Evolutionary conservation across 1,140 invertebrate genomes (phyloP).

Genomic region (Battus philenor): DNA sequence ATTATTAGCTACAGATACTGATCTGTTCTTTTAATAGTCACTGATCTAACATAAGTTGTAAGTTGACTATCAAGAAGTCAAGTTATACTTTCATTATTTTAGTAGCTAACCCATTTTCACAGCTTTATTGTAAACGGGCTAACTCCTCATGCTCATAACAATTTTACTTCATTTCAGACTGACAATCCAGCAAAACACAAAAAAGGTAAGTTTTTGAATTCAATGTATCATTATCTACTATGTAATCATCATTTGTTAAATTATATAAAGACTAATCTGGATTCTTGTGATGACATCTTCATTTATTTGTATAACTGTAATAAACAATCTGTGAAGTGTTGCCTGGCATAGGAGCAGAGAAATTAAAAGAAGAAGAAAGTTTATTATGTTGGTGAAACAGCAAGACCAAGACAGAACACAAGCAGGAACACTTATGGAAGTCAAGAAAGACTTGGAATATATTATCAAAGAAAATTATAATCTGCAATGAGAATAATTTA

Average conservation of each 20-base stretch:
- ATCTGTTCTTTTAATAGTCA: conserved; percentile 17
- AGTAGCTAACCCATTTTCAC: conserved; percentile 1
- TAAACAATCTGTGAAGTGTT: conserved; percentile 13
- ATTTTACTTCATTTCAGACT: conserved; percentile 56
- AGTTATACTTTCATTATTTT: conserved; percentile 12
- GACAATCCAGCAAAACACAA: conserved; percentile 56
- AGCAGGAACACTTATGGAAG: conserved; percentile 6
- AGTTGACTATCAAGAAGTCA: conserved; percentile 11
- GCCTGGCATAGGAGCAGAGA: conserved; percentile 11
- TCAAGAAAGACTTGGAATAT: conserved; percentile 3
- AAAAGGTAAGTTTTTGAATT: conserved; percentile 55
- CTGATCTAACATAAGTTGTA: conserved; percentile 10
- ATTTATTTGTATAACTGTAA: neutral
- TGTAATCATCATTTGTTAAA: neutral
- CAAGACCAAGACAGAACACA: neutral
- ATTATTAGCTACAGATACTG: conserved; percentile 6
- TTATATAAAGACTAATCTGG: neutral
- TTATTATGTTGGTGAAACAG: neutral
- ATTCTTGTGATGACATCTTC: neutral
- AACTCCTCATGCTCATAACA: conserved; percentile 14
- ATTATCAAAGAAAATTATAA: conserved; percentile 11
- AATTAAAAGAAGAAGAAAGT: conserved; percentile 5
- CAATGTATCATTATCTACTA: neutral
- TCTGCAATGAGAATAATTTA: conserved; percentile 11
- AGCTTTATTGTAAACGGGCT: conserved; percentile 12